Percentiles rank a stretch among this genome's conserved stretches.
Conservation (phyloP, 2,797 vertebrate species). For the Remorina albescens region DNA sequence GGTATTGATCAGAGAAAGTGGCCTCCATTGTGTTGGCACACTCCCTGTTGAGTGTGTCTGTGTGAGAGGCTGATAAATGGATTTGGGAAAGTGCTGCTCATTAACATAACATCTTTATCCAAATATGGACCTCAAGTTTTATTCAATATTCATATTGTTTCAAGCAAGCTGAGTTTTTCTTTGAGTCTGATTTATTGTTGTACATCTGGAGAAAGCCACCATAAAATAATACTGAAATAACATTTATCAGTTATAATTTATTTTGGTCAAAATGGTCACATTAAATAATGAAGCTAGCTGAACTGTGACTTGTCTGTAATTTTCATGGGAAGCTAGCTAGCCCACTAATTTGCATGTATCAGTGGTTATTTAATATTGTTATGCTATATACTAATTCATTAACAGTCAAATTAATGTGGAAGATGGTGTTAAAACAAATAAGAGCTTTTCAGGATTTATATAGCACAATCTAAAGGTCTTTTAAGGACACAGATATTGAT, state of each 20-base stretch:
- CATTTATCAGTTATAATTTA: neutral
- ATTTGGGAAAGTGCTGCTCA: constrained; percentile 43
- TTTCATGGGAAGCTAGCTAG: too few relatives aligned
- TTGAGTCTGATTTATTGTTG: too few relatives aligned
- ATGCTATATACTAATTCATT: too few relatives aligned
- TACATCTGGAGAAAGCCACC: too few relatives aligned
- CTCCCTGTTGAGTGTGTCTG: constrained; percentile 66
- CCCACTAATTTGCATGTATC: too few relatives aligned
- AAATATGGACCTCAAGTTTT: constrained; percentile 20
- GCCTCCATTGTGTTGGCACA: constrained; percentile 72
- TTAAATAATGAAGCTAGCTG: too few relatives aligned
- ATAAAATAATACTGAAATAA: neutral
- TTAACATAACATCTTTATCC: neutral
- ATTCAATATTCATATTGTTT: neutral
- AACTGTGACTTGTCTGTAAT: too few relatives aligned
- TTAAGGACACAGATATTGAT: neutral
- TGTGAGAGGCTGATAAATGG: constrained; percentile 69
- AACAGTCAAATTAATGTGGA: neutral
- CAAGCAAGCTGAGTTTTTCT: neutral
- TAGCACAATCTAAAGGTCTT: neutral
- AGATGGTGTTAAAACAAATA: too few relatives aligned
- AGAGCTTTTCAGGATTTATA: too few relatives aligned
- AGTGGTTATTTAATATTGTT: too few relatives aligned
- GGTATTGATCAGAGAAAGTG: constrained; percentile 74
- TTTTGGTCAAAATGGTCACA: neutral